Percentiles rank a stretch among this genome's conserved stretches.
Conservation (phyloP, 2,113 vertebrate species). For the Terrapene triunguis region DNA sequence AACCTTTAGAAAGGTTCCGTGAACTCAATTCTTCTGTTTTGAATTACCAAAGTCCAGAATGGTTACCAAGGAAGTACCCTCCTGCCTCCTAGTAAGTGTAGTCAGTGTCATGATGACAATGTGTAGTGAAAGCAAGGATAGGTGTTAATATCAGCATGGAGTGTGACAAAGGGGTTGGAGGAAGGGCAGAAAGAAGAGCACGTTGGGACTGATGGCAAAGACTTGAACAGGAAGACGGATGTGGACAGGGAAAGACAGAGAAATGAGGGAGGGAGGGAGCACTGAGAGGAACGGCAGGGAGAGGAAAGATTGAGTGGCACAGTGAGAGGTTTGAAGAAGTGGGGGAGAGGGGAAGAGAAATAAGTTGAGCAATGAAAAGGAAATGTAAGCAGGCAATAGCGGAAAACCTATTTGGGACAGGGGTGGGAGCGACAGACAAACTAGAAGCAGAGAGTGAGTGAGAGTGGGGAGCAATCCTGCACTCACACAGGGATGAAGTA, state of each 20-base stretch:
- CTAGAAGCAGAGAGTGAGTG: background rate
- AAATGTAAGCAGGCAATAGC: background rate
- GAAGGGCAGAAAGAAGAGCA: background rate
- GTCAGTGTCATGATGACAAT: background rate
- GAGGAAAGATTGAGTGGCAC: background rate
- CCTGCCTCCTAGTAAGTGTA: background rate
- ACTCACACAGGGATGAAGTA: background rate
- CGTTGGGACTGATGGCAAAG: background rate
- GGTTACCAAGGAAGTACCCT: background rate
- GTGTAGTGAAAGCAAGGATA: background rate
- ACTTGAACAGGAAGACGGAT: background rate
- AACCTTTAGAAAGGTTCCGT: background rate
- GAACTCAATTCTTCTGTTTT: background rate
- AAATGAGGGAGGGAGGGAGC: no score
- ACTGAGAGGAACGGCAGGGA: background rate
- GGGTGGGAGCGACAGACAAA: background rate
- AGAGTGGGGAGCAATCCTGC: background rate
- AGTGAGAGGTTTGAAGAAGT: background rate
- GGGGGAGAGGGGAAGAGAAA: background rate
- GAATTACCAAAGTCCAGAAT: background rate
- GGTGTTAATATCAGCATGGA: background rate
- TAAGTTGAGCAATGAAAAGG: background rate
- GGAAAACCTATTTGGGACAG: background rate
- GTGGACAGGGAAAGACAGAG: background rate
- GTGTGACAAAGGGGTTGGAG: background rate